Evolutionary conservation across 2,888 invertebrate species (phyloP), one percentile per base, ranked within the genome.

Genomic region (Microctonus brassicae): DNA sequence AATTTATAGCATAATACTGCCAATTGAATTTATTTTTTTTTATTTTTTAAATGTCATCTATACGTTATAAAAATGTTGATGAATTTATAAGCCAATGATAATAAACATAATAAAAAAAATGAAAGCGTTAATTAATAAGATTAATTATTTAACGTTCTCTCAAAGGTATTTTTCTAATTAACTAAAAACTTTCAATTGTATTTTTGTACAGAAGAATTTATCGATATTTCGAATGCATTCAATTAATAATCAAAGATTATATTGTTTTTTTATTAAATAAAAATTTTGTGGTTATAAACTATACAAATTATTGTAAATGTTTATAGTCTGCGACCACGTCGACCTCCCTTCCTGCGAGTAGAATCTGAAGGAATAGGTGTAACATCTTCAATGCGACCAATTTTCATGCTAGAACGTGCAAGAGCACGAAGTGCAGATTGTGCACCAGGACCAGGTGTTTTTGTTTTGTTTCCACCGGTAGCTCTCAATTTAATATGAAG

Each of bases 311-410:
- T 73, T 75, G 74, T 64, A 89, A 87, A 86, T 89, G 87, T 90
- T 92, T 98, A 99, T 93, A 99, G 93, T 91, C 99, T 94, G 90
- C 99, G 95, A 91, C 99, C 99, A 91, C 99, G 95, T 87, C 99
- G 94, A 90, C 99, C 99, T 88, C 99, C 99, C 96, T 99, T 99
- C 93, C 99, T 97, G 88, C 99, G 94, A 69, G 99, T 99, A 76
- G 97, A 95, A 90, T 99, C 99, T 70, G 98, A 98, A 84, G 99
- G 99, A 89, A 99, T 99, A 24, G 99, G 99, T 10, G 99, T 99
- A 10, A 99, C 99, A 91, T 99, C 99, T 90, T 97, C 98, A 88
- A 99, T 99, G 84, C 99, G 94, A 65, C 99, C 99, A 88, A 99
- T 99, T 89, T 99, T 99, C 97, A 99, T 99, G 83, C 96, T 97